Percentiles rank a stretch among this genome's conserved stretches.
These are phyloP conservation scores for Imbricaverruca yamaguchii DNA, from an alignment of 2,888 invertebrate genomes.

Conservation along the genomic window DNA sequence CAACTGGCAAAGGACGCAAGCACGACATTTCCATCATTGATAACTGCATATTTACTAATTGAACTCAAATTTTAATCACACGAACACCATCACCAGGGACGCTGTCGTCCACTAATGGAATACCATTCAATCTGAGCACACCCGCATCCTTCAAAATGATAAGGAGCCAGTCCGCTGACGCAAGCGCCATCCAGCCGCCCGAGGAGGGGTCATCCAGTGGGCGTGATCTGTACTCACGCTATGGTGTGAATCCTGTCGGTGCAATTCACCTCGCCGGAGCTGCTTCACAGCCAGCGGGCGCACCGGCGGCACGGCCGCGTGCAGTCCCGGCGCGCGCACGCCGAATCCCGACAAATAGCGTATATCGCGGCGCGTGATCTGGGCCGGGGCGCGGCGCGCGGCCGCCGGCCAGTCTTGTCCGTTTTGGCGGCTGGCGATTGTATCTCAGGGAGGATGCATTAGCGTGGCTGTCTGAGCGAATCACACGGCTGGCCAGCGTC, in stretches of 20 bases:
- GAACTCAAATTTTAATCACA: too few relatives aligned
- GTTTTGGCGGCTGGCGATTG: neutral
- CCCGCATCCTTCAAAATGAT: too few relatives aligned
- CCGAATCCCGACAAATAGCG: conserved; percentile 1
- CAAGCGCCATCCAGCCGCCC: too few relatives aligned
- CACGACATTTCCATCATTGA: too few relatives aligned
- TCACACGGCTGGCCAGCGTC: neutral
- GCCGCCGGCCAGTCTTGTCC: neutral
- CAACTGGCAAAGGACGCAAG: too few relatives aligned
- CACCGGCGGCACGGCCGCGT: neutral
- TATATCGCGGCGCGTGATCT: neutral
- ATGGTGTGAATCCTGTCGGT: neutral
- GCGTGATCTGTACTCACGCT: too few relatives aligned
- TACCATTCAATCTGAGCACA: too few relatives aligned
- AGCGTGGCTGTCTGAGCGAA: neutral
- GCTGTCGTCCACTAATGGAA: too few relatives aligned
- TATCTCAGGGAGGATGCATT: conserved; percentile 2
- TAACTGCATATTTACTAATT: too few relatives aligned
- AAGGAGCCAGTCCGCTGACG: too few relatives aligned
- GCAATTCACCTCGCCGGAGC: neutral
- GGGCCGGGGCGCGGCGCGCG: neutral
- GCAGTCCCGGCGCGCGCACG: neutral
- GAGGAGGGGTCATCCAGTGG: too few relatives aligned
- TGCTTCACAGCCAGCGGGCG: neutral
- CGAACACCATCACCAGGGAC: too few relatives aligned